Evolutionary conservation across 64 coral and sea anemone genomes (phyloP).

Genomic region (Orbicella faveolata): DNA sequence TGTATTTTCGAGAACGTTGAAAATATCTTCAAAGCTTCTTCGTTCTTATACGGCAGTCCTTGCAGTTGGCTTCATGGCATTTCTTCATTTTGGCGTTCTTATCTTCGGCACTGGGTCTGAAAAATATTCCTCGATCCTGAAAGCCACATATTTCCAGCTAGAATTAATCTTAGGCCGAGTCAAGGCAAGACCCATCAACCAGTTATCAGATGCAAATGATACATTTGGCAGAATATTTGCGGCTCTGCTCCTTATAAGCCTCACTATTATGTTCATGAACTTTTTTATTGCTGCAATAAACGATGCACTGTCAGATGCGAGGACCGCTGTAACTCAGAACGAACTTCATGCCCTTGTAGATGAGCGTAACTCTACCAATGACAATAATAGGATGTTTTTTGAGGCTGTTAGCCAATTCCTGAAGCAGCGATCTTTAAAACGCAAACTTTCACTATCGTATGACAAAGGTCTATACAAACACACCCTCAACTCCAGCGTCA

Average conservation of each 20-base stretch:
- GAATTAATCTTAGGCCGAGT: conserved; percentile 20
- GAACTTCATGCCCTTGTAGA: conserved; percentile 10
- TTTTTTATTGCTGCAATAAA: conserved; percentile 40
- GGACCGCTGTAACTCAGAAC: neutral
- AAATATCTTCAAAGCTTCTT: conserved; percentile 3
- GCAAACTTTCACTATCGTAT: neutral
- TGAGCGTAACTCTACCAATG: neutral
- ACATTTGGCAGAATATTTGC: neutral
- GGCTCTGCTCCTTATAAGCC: neutral
- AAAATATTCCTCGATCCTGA: neutral
- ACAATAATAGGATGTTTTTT: neutral
- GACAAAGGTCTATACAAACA: neutral
- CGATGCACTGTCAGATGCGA: conserved; percentile 19
- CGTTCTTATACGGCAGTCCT: neutral
- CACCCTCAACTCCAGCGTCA: neutral
- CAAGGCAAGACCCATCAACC: neutral
- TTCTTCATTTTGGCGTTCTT: neutral
- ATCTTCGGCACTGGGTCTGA: conserved; percentile 9
- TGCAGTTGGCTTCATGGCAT: conserved; percentile 1
- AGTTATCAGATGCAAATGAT: neutral
- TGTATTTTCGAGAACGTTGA: neutral
- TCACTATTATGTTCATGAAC: conserved; percentile 39
- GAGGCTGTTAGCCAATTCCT: neutral
- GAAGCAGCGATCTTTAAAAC: neutral
- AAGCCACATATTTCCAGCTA: conserved; percentile 21